Evolutionary conservation across 2,797 vertebrate genomes (phyloP).

Genomic region (Syndactyla subalaris): DNA sequence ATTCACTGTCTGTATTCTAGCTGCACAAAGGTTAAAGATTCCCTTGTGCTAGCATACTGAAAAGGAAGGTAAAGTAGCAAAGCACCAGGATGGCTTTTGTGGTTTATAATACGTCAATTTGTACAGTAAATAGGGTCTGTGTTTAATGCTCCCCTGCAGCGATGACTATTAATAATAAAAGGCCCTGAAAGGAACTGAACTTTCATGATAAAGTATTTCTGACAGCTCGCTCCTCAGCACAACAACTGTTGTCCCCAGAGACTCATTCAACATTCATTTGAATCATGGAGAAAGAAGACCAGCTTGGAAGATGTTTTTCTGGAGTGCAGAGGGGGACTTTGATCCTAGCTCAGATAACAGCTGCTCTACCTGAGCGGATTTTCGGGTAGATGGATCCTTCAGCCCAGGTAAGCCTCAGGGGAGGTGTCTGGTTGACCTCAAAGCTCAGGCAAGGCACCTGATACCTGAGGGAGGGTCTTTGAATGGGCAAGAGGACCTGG

Average conservation of each 20-base stretch:
- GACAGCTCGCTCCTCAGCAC: conserved; percentile 77
- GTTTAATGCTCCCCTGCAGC: conserved; percentile 62
- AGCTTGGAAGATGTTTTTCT: conserved; percentile 80
- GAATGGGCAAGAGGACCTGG: conserved; percentile 81
- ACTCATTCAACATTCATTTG: conserved; percentile 81
- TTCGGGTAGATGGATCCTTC: conserved; percentile 79
- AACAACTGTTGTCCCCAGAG: conserved; percentile 82
- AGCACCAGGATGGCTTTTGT: conserved; percentile 46
- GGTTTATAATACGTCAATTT: conserved; percentile 62
- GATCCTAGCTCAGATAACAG: conserved; percentile 96
- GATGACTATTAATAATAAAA: conserved; percentile 67
- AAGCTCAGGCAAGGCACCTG: conserved; percentile 85
- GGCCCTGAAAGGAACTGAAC: conserved; percentile 69
- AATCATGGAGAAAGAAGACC: conserved; percentile 80
- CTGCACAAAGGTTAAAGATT: conserved; percentile 11
- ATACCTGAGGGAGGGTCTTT: conserved; percentile 90
- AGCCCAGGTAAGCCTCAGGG: conserved; percentile 83
- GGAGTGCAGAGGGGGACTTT: conserved; percentile 86
- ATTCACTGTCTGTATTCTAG: background rate
- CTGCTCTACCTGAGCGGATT: conserved; percentile 81
- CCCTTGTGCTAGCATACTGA: background rate
- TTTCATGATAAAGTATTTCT: conserved; percentile 74
- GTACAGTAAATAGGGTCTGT: conserved; percentile 63
- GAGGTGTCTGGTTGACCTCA: conserved; percentile 92
- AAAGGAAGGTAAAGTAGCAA: conserved; percentile 30